Conservation (phyloP, 2,888 invertebrate species). For the Aproaerema taeniolella region DNA sequence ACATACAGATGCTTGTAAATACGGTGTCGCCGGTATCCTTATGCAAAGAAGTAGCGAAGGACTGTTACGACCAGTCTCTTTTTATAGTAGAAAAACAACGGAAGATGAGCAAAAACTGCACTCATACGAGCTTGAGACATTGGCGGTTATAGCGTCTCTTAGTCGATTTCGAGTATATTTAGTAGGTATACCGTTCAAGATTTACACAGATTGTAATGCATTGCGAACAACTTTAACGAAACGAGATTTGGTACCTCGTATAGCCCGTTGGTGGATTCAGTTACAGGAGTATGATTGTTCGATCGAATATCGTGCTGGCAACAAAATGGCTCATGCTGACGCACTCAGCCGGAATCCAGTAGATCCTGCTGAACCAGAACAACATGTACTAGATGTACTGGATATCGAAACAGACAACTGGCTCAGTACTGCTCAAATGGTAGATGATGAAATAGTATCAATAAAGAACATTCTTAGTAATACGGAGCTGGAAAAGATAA, state of each 20-base stretch:
- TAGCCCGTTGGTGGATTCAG: slow-evolving; percentile 20
- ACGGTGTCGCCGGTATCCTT: slow-evolving; percentile 15
- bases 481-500: neutral
- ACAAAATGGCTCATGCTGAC: neutral
- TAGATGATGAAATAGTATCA: neutral
- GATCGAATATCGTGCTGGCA: neutral
- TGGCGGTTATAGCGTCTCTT: slow-evolving; percentile 17
- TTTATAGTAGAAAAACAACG: slow-evolving; percentile 8
- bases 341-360: neutral
- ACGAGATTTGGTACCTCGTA: slow-evolving; percentile 19
- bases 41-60: slow-evolving; percentile 7
- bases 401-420: neutral
- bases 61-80: slow-evolving; percentile 1
- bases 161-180: slow-evolving; percentile 22
- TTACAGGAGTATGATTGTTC: slow-evolving; percentile 1
- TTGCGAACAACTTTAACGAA: slow-evolving; percentile 20
- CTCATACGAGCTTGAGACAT: slow-evolving; percentile 23
- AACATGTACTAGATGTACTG: neutral
- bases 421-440: neutral
- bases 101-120: slow-evolving; percentile 20
- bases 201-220: slow-evolving; percentile 21
- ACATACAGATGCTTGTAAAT: slow-evolving; percentile 13
- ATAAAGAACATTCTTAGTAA: neutral
- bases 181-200: slow-evolving; percentile 19
- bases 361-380: neutral